Evolutionary conservation across 2,113 vertebrate genomes (phyloP).

Genomic region (Spheniscus mendiculus): DNA sequence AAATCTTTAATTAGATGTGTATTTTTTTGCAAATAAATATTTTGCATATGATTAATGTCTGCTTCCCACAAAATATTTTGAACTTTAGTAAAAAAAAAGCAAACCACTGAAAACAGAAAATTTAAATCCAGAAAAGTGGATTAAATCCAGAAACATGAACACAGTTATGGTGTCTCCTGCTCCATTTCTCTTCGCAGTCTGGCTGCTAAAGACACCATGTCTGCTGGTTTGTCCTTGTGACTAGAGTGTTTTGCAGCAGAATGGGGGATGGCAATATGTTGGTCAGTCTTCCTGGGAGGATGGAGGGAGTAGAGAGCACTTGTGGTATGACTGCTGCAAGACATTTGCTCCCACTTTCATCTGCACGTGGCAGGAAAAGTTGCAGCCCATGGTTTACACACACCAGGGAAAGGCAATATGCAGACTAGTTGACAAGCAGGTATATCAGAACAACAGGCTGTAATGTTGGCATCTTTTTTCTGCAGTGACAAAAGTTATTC

Average conservation of each 20-base stretch:
- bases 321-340: neutral
- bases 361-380: neutral
- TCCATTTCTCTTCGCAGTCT: neutral
- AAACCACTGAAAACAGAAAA: neutral
- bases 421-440: neutral
- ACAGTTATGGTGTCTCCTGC: neutral
- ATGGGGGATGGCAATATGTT: neutral
- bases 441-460: neutral
- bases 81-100: neutral
- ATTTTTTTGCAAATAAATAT: neutral
- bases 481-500: neutral
- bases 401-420: neutral
- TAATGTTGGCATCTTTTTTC: neutral
- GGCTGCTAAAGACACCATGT: neutral
- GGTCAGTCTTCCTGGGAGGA: neutral
- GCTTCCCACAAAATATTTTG: neutral
- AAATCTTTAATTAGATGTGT: neutral
- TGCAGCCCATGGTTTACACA: neutral
- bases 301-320: neutral
- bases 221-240: neutral
- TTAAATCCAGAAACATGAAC: neutral
- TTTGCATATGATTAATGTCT: neutral
- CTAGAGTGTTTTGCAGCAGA: neutral
- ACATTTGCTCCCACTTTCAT: neutral
- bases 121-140: neutral